These are phyloP conservation scores for Chloebia gouldiae DNA, from an alignment of 2,113 vertebrate species.

Conservation along the genomic window DNA sequence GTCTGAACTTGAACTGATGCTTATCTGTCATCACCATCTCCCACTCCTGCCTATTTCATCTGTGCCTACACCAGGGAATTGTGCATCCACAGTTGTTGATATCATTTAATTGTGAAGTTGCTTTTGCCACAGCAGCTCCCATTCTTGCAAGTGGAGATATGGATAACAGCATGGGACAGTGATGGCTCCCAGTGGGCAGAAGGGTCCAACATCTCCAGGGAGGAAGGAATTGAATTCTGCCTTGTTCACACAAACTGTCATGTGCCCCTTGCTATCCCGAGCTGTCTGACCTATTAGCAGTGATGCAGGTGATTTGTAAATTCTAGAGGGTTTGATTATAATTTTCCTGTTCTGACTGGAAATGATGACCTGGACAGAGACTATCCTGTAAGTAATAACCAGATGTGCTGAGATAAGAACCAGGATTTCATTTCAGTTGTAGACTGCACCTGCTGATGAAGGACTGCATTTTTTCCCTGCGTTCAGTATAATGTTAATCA, in stretches of 20 bases:
- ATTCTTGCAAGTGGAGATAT: background rate
- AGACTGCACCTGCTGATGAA: background rate
- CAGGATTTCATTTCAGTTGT: background rate
- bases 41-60: background rate
- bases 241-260: background rate
- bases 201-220: background rate
- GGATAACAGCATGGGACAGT: rapidly evolving
- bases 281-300: background rate
- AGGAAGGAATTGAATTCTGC: background rate
- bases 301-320: background rate
- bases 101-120: background rate
- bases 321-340: background rate
- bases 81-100: background rate
- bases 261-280: rapidly evolving
- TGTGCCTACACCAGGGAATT: background rate
- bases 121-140: background rate
- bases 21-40: background rate
- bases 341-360: background rate
- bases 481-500: background rate
- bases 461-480: background rate
- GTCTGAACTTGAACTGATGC: background rate
- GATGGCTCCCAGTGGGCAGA: background rate
- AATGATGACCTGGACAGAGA: background rate
- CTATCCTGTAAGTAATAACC: background rate
- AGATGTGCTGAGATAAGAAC: background rate